Percentiles rank a stretch among this genome's conserved stretches.
These are phyloP conservation scores for Macrophya alboannulata DNA, from an alignment of 2,888 invertebrate species.

Conservation along the genomic window DNA sequence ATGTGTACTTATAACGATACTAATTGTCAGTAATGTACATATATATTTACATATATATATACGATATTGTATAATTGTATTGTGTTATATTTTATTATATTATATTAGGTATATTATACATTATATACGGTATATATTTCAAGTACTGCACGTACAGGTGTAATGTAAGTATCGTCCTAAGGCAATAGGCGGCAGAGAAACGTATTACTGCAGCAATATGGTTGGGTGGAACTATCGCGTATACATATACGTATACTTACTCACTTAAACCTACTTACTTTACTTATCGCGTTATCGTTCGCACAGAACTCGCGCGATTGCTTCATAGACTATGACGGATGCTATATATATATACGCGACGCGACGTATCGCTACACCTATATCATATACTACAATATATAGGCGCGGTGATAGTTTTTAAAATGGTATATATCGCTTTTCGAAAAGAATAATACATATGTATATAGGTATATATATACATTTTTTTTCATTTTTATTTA, in stretches of 20 bases:
- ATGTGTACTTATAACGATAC: neutral
- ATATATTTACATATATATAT: neutral
- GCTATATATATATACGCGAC: too few relatives aligned
- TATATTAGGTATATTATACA: too few relatives aligned
- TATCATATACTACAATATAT: neutral
- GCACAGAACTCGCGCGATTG: neutral
- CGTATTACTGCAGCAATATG: neutral
- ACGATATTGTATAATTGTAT: neutral
- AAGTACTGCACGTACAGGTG: neutral
- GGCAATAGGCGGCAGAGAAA: neutral
- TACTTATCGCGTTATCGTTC: slow-evolving; percentile 5
- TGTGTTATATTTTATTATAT: neutral
- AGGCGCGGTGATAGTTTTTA: neutral
- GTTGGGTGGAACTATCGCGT: neutral
- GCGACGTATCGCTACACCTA: neutral
- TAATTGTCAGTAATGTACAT: neutral
- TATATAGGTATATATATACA: too few relatives aligned
- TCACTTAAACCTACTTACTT: neutral
- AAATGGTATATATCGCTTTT: too few relatives aligned
- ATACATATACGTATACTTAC: neutral
- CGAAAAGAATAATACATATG: too few relatives aligned
- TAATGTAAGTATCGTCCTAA: neutral
- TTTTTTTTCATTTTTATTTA: neutral
- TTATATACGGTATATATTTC: neutral
- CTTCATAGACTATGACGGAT: neutral